Evolutionary conservation across 2,888 invertebrate species (phyloP), one percentile per base, ranked within the genome.

Genomic region (Meghimatium bilineatum): DNA sequence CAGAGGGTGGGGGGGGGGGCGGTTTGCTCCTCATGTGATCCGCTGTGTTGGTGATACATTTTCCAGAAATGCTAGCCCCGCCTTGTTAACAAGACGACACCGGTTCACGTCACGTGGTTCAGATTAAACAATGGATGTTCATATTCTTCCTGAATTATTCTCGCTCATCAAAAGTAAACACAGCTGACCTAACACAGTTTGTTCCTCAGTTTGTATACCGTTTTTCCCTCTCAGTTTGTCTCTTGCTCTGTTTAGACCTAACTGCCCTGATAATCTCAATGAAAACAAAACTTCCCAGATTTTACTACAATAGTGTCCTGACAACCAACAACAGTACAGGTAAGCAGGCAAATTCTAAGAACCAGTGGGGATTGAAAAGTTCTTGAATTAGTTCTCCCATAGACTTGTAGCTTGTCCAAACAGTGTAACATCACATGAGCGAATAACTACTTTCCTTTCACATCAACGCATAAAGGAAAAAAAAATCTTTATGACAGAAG

Each of bases 21-120:
- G 56, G 26, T 23, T 75, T 14, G n/a, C 66, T 67, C 49, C 49
- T 49, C 66, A 17, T 29, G 10, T 67, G 66, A 78, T n/a, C 38
- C 32, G n/a, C 52, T 71, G 71, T 80, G 80, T 81, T 81, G 38
- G 10, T 49, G 81, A 63, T 44, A 81, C 74, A 72, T 32, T 74
- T 74, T 74, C 81, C 81, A 74, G 81, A 81, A 81, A 81, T 74
- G 63, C 63, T 38, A 72, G 66, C 81, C n/a, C 44, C 81, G 60
- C 60, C 56, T 69, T 52, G 71, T 29, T 38, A 71, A 80, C 34
- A 38, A 74, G 52, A 34, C 34, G n/a, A 20, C 6, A 66, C 79
- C 34, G 32, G 49, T 63, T n/a, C 69, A 32, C 49, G 36, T 56
- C 80, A 80, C 49, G 80, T 80, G 80, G 26, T 29, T 32, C 20